phyloP scores from a whole-genome alignment of 2,113 vertebrate species.

The Pachyramphus minor region DNA sequence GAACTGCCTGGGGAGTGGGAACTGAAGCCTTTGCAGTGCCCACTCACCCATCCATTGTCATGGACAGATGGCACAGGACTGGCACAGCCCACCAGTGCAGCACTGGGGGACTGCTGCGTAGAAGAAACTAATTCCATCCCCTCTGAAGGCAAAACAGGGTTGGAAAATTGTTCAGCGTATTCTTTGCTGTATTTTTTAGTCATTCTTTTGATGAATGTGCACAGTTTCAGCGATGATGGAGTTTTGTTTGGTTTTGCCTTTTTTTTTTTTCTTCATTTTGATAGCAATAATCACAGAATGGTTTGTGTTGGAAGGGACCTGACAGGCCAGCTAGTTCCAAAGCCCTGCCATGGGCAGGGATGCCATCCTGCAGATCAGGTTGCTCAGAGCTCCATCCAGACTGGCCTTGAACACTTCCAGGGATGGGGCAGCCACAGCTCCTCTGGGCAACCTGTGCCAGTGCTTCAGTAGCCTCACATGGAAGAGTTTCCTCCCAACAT shows the following conservation, averaged over 20 bases:
- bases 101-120: neutral
- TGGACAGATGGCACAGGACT: neutral
- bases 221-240: fast-evolving
- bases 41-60: fast-evolving
- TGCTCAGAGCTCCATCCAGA: neutral
- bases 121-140: neutral
- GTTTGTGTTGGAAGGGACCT: neutral
- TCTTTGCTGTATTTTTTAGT: neutral
- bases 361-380: neutral
- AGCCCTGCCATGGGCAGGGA: neutral
- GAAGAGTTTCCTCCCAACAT: neutral
- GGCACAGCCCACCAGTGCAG: neutral
- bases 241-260: fast-evolving
- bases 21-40: neutral
- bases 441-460: neutral
- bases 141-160: neutral
- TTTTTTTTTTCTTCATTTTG: fast-evolving
- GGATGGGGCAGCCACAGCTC: neutral
- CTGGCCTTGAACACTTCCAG: neutral
- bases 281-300: neutral
- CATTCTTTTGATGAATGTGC: neutral
- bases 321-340: neutral
- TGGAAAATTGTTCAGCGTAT: neutral
- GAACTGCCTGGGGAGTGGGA: neutral
- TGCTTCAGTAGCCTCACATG: neutral